Evolutionary conservation across 2,113 vertebrate genomes (phyloP), one percentile per base, ranked within the genome.

Genomic region (Montifringilla adamsi): DNA sequence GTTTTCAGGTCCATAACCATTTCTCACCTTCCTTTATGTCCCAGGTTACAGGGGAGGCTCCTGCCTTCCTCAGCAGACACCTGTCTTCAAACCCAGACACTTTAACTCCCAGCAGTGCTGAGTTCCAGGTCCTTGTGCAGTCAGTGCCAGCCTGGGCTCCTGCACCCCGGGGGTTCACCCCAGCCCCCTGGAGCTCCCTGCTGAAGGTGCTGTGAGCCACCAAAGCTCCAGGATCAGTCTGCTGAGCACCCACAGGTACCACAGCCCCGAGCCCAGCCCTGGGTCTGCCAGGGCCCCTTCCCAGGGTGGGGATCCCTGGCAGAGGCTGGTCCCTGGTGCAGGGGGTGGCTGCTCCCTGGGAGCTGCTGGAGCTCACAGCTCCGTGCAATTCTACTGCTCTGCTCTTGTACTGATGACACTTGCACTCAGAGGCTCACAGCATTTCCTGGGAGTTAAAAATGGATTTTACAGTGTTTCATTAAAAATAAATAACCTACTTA

Each of bases 401-500:
- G 68, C 89, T 63, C 10, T 15, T 10, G 15, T 44, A 15, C 59
- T 7, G 30, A 44, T 6, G 59, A 22, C 88, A 43, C 53, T 21
- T 1, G 5, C 43, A 3, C 75, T 69, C 68, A 13, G 75, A 10
- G 18, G 28, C 72, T 41, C 6, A 0, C 68, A 14, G 52, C 15
- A 30, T 17, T 91, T 84, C 80, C 89, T 76, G n/a, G 75, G 80
- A 94, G 89, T 47, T 89, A 49, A 87, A 94, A 67, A 89, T n/a
- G 73, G 80, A 49, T 79, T 91, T 94, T 68, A 80, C 43, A 50
- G 39, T 11, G n/a, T 85, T 77, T 78, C 93, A 89, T 92, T 95
- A 89, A 94, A 96, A 95, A 90, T 90, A 95, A 93, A 94, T 79
- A 81, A 56, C 35, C 52, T 68, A 89, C 66, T 96, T 89, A 81